Evolutionary conservation across 1,140 invertebrate species (phyloP).

Genomic region (Ceratosolen solmsi): DNA sequence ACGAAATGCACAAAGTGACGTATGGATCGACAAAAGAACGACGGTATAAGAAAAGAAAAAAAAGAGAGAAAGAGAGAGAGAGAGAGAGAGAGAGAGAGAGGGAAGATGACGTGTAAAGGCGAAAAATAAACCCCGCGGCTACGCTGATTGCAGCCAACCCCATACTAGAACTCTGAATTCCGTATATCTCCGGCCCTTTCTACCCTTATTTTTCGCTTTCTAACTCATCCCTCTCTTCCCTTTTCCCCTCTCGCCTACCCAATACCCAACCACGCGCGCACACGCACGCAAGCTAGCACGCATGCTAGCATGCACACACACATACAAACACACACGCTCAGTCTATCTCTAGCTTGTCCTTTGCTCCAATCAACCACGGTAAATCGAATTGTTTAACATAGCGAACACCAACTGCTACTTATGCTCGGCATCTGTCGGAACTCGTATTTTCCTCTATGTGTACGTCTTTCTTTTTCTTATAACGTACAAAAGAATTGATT

Average conservation of each 20-base stretch:
- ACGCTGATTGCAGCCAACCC: slow-evolving; percentile 62
- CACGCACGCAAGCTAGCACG: too few relatives aligned
- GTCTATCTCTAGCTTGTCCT: slow-evolving; percentile 56
- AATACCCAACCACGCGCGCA: not conserved
- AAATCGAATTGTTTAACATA: slow-evolving; percentile 71
- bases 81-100: too few relatives aligned
- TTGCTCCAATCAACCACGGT: slow-evolving; percentile 66
- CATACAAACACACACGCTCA: not conserved
- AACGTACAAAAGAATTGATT: not conserved
- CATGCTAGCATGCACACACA: too few relatives aligned
- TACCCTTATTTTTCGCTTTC: slow-evolving; percentile 16
- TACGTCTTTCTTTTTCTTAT: not conserved
- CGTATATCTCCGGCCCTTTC: slow-evolving; percentile 12
- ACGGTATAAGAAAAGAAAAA: not conserved
- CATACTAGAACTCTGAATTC: slow-evolving; percentile 44
- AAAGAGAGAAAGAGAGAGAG: too few relatives aligned
- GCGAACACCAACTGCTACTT: slow-evolving; percentile 71
- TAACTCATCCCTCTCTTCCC: not conserved
- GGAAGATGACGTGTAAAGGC: slow-evolving; percentile 11
- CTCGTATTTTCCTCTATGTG: slow-evolving; percentile 5
- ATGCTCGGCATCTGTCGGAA: slow-evolving; percentile 64
- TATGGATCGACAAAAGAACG: slow-evolving; percentile 8
- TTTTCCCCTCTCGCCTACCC: not conserved
- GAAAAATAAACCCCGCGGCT: slow-evolving; percentile 57
- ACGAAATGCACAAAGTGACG: slow-evolving; percentile 1